Base-by-base conservation (phyloP, 1,140 invertebrate genomes). In the Drosophila funebris region DNA sequence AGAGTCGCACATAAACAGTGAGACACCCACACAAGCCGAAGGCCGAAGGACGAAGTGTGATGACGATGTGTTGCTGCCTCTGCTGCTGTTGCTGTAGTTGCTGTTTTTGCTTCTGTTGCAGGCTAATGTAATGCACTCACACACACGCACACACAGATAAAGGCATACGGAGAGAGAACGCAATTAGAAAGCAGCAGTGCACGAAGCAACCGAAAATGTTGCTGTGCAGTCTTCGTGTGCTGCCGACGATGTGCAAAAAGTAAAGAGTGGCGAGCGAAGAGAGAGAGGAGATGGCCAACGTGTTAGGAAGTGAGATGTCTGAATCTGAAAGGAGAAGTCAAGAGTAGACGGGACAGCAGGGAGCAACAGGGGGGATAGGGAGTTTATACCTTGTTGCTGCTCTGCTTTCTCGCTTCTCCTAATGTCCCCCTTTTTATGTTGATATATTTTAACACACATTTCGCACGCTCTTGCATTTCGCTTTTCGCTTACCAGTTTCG, bases 121-220 rank as follows among this genome's bases (percentile, higher is more conserved):
- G 31, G 81, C 75, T 85, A 87, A 85, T 87, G 78, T 87, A 87
- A 82, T 85, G 82, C 78, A 88, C 74, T 52, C 75, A 64, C 58
- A 67, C 69, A 76, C 11, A 13, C 33, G 9, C 22, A 20, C 29
- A 13, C 27, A 56, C 24, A 3, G 2, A 24, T 9, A 41, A 27
- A 72, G 57, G 52, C 57, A 39, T 48, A 24, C 41, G 43, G 66
- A 78, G 70, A 83, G 79, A 70, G 75, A 56, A 69, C 83, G 79
- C 83, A 77, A 88, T 88, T 88, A 88, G 83, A 88, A 88, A 88
- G 78, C 84, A 88, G 76, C 58, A 36, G 22, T 41, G 50, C 48
- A 57, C 83, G 83, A 88, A 88, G 83, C 39, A 88, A 62, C 69
- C 83, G 76, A 82, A 87, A 76, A 57, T 70, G 50, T 11, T 16